Base-by-base conservation (phyloP, 2,113 vertebrate species). In the Elephantulus edwardii region DNA sequence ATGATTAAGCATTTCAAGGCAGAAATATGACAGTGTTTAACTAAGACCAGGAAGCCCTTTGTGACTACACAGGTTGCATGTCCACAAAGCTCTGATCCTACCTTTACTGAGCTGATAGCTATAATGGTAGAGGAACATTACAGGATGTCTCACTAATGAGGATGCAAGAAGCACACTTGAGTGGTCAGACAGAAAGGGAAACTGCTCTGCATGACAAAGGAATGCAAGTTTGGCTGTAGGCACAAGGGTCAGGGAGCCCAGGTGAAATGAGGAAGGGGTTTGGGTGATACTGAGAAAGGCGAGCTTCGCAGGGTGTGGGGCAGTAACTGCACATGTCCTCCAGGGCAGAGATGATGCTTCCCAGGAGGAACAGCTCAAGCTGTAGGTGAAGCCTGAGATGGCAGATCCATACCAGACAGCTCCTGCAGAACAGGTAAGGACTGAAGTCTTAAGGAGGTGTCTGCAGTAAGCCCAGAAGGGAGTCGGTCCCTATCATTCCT, bases 1-100 rank as follows among this genome's bases (percentile, higher is more conserved):
- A 46, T 64, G 52, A 87, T 24, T 68, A 60, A 78, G 58, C 71
- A 83, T 79, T 90, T 90, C 75, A 74, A 48, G 50, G 46, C 9
- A 30, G 48, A 28, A 91, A 50, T 0, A 68, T 44, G n/a, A 70
- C 33, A 80, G n/a, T 33, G 46, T 22, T 19, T 66, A 42, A 89
- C 22, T 38, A 75, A 62, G 22, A 62, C 13, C 0, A 3, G 6
- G 40, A 14, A 6, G 30, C n/a, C 35, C 10, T n/a, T n/a, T 42
- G 58, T 5, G 1, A 22, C 2, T 11, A 9, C 8, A 7, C 26
- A 5, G 30, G 22, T 7, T 7, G 12, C 33, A 24, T 0, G 11
- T 16, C 8, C 16, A 2, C 1, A 20, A 66, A 68, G 44, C 2
- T 26, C n/a, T 75, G 66, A 38, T 24, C 72, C 38, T 24, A 10